A percentile compares a stretch with the other conserved stretches of the same genome.
These are phyloP conservation scores for Patagioenas fasciata DNA, from an alignment of 2,113 vertebrate genomes.

Conservation along the genomic window DNA sequence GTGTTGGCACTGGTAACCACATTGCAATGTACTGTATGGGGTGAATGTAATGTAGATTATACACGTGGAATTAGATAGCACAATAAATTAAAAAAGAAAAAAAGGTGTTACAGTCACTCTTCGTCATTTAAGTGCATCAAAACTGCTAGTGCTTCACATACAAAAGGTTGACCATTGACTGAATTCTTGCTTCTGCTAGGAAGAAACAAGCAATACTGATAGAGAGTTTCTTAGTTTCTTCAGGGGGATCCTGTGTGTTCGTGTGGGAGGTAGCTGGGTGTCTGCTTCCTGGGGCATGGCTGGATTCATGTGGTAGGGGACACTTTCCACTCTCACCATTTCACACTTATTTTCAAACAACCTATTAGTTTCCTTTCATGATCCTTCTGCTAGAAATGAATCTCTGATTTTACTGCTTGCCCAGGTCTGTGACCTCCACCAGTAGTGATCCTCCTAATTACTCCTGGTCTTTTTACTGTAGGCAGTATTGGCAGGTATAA, in stretches of 20 bases:
- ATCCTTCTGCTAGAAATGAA: neutral
- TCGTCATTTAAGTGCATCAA: neutral
- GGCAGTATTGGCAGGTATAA: neutral
- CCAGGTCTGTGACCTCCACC: neutral
- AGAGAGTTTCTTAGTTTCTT: no score
- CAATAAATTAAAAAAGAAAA: no score
- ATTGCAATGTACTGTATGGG: neutral
- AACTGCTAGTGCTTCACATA: neutral
- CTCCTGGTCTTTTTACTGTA: neutral
- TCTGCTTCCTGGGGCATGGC: neutral
- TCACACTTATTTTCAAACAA: neutral
- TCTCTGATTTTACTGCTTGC: neutral
- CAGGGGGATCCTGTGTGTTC: no score
- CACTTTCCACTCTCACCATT: neutral
- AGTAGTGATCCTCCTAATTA: neutral
- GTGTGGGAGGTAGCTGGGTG: neutral
- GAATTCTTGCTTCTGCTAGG: neutral
- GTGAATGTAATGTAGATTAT: neutral
- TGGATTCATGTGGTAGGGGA: rapidly evolving
- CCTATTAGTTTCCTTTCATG: neutral
- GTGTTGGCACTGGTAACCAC: neutral
- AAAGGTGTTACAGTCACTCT: neutral
- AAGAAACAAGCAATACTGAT: neutral
- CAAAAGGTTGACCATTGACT: neutral
- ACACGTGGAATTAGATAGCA: neutral